Percentiles rank a stretch among this genome's conserved stretches.
Evolutionary conservation across 2,797 vertebrate species (phyloP).

Genomic region (Pangasius macronema): DNA sequence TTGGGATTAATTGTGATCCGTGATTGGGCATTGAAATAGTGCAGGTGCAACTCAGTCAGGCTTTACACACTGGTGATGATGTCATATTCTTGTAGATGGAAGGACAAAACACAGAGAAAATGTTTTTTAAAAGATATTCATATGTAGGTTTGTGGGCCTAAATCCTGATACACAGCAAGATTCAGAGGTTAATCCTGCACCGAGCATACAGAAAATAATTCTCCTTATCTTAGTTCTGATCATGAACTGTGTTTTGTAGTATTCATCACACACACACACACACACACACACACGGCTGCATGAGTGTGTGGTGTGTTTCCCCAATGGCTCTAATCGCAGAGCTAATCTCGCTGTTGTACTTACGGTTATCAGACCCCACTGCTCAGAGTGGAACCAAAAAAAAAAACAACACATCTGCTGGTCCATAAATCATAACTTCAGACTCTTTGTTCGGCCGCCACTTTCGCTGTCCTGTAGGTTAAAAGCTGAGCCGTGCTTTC

Average conservation of each 20-base stretch:
- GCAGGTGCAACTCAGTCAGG: not conserved
- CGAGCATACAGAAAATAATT: conserved; percentile 79
- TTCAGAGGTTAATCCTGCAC: conserved; percentile 78
- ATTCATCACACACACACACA: conserved; percentile 70
- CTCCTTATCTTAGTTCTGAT: conserved; percentile 76
- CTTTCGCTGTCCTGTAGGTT: conserved; percentile 60
- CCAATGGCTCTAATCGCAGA: conserved; percentile 70
- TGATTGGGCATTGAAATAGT: not conserved
- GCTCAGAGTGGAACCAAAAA: conserved; percentile 73
- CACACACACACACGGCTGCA: conserved; percentile 58
- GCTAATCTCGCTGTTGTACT: conserved; percentile 78
- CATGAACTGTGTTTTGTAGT: conserved; percentile 78
- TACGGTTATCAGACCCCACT: conserved; percentile 68
- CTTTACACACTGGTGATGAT: not conserved
- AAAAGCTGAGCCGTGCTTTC: conserved; percentile 48
- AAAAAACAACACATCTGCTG: conserved; percentile 41
- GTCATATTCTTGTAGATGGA: not conserved
- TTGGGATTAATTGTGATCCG: too few species aligned
- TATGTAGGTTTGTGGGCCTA: too few species aligned
- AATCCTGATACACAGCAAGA: conserved; percentile 71
- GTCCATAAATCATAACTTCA: conserved; percentile 79
- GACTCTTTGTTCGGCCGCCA: conserved; percentile 63
- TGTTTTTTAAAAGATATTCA: not conserved
- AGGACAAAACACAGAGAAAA: not conserved
- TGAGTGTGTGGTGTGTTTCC: conserved; percentile 65